These are phyloP conservation scores for Siderastrea siderea DNA, from an alignment of 92 coral and sea anemone genomes.

Conservation along the genomic window DNA sequence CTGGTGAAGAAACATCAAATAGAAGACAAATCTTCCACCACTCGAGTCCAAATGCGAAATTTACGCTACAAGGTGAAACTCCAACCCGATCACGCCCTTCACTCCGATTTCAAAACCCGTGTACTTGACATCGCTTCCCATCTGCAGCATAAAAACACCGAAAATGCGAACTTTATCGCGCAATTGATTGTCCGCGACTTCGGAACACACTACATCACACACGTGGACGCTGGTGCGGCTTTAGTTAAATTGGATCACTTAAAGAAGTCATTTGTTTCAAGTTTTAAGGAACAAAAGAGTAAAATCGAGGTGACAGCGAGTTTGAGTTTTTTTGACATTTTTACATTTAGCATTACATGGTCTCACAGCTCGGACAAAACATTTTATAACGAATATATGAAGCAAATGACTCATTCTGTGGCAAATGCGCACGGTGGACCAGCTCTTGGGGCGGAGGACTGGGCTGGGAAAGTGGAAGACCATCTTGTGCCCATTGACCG, in stretches of 20 bases:
- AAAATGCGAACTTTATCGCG: conserved; percentile 80
- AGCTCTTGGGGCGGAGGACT: no score
- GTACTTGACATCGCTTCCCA: conserved; percentile 89
- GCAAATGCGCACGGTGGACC: not conserved
- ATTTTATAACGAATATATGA: no score
- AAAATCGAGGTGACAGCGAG: no score
- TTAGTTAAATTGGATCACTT: conserved; percentile 88
- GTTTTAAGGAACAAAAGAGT: not conserved
- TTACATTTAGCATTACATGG: no score
- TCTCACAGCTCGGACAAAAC: no score
- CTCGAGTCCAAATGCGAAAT: conserved; percentile 89
- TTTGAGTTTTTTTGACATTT: no score
- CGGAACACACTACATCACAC: conserved; percentile 90
- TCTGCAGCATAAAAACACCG: conserved; percentile 88
- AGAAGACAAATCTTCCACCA: conserved; percentile 84
- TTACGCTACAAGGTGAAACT: conserved; percentile 74
- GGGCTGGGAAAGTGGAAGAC: no score
- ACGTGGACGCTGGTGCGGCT: conserved; percentile 90
- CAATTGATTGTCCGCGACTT: conserved; percentile 91
- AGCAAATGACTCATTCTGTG: no score
- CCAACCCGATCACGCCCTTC: conserved; percentile 84
- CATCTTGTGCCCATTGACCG: not conserved
- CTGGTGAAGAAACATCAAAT: conserved; percentile 88
- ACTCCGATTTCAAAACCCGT: conserved; percentile 88
- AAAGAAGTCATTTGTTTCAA: conserved; percentile 48